Base-by-base conservation (phyloP, 2,113 vertebrate genomes). In the Hippoglossus stenolepis region DNA sequence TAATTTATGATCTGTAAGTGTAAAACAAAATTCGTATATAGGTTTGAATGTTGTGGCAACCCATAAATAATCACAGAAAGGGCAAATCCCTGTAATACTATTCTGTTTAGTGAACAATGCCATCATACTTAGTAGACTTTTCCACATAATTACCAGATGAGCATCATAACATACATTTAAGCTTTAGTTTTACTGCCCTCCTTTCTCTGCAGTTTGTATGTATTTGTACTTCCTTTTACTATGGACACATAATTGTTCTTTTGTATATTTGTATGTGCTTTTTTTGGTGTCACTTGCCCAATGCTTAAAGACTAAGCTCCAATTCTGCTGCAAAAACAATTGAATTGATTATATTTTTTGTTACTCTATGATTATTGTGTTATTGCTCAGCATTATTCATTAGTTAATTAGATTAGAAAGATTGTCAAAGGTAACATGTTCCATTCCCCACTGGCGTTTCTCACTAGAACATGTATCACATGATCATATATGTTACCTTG, bases 401-500 rank as follows among this genome's bases (percentile, higher is more conserved):
- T 31, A 57, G 18, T 31, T 60, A 9, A 20, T 5, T 23, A 5
- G 28, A 64, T 43, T 26, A 49, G 5, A 14, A 31, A 31, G 5
- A 31, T 31, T 31, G 31, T 31, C 31, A 31, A 31, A 31, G 31
- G 31, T 13, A 63, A 60, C 57, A 45, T 23, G 54, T 23, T 51
- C 38, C 54, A 51, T 17, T 51, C 18, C 49, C 18, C 67, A 2
- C 23, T 47, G 26, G 28, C 26, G 58, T 26, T 20, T 38, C 54
- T 1, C 31, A 31, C 31, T 31, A 31, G 31, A 31, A 31, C 31
- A 31, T 31, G 31, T 31, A 31, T 24, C 26, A 3, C 8, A 24
- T 61, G 35, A 71, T 67, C 35, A 45, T 79, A 28, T 26, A 53
- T 4, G 51, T 47, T 67, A 7, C 47, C 47, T 26, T 43, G 65